These are phyloP conservation scores for Threskiornis aethiopicus DNA, from an alignment of 2,797 vertebrate genomes.

Conservation along the genomic window DNA sequence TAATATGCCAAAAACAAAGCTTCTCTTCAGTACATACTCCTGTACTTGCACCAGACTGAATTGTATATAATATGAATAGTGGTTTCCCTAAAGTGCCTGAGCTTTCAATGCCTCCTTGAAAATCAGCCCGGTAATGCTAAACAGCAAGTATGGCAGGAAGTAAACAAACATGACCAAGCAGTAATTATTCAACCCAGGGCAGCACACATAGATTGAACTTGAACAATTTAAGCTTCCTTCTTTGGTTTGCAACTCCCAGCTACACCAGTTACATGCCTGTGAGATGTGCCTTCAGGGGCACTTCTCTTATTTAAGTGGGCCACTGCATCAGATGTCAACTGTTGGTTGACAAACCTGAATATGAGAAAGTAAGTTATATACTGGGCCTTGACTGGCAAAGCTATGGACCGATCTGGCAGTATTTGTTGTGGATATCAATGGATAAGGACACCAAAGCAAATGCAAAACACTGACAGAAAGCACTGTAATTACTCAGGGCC, in stretches of 20 bases:
- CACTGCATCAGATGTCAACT: background rate
- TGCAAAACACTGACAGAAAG: background rate
- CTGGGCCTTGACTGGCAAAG: background rate
- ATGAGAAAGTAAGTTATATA: fast-evolving
- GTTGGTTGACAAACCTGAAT: background rate
- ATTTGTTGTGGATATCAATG: too few relatives aligned
- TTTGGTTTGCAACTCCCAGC: background rate
- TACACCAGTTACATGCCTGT: background rate
- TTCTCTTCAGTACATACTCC: background rate
- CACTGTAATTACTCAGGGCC: background rate
- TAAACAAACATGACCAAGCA: background rate
- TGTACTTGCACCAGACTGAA: fast-evolving
- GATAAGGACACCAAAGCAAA: background rate
- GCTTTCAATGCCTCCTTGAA: background rate
- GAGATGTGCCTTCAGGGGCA: too few relatives aligned
- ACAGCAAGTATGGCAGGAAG: background rate
- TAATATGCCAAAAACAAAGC: background rate
- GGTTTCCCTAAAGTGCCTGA: background rate
- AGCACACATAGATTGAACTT: fast-evolving
- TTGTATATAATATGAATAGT: fast-evolving
- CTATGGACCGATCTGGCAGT: background rate
- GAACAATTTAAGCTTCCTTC: background rate
- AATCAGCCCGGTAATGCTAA: background rate
- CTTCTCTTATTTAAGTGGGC: background rate
- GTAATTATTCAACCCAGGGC: background rate